Evolutionary conservation across 2,797 vertebrate species (phyloP), one percentile per base, ranked within the genome.

Genomic region (Gadopsis bispinosus): DNA sequence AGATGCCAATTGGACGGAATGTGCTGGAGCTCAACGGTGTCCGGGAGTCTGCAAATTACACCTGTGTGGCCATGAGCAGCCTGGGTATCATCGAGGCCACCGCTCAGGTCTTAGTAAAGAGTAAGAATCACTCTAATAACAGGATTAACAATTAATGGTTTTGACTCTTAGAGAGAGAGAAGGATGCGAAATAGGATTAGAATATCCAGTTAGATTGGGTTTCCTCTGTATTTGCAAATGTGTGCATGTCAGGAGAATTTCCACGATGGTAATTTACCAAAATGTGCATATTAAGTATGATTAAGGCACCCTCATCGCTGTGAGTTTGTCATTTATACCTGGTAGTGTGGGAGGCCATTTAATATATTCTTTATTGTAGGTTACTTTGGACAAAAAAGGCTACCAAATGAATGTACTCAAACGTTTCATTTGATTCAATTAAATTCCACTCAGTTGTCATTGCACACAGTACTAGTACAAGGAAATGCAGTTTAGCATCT

Each of bases 21-120:
- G 98, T 99, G 35, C 93, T 99, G 77, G 98, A 99, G 84, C 96
- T 99, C 89, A 98, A 97, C 0, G 95, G 97, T 0, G 97, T 99
- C 73, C 96, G 97, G 50, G 98, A 99, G 85, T 99, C 98, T 0
- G 98, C 98, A 73, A 99, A 99, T 94, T 99, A 99, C 94, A 99
- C 98, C 0, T 99, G 98, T 1, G 97, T 99, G 92, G 98, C 98
- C 91, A 99, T 99, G 97, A 99, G 98, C 89, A 99, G 98, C 79
- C 95, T 99, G 93, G 98, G 97, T 3, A 97, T 99, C 90, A 98
- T 99, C 0, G 98, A 99, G 75, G 95, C 97, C 0, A 96, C 96
- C 1, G 97, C 98, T 17, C 98, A 99, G 93, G 98, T 99, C 92
- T 96, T 97, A n/a, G 98, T 99, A 62, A 99, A 99, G 94, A 98